These are phyloP conservation scores for Nasonovia ribisnigri DNA, from an alignment of 2,888 invertebrate species.

Conservation along the genomic window DNA sequence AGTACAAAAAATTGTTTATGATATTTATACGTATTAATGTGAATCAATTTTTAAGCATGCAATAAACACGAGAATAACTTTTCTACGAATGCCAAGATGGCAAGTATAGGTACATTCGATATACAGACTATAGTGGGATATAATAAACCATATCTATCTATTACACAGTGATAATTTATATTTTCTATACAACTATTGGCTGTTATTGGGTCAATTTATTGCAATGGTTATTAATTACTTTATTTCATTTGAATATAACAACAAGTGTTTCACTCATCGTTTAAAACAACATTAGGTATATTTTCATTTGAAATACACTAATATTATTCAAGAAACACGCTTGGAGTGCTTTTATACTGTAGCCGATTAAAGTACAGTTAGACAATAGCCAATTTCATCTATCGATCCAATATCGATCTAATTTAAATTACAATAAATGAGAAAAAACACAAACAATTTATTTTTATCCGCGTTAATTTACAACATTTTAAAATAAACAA, in stretches of 20 bases:
- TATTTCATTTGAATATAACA: neutral
- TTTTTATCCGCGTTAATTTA: no score
- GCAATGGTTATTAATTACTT: neutral
- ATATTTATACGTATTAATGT: no score
- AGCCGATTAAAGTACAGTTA: neutral
- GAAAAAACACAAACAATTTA: neutral
- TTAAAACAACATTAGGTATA: neutral
- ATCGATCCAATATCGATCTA: no score
- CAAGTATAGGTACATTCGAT: neutral
- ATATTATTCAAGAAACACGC: neutral
- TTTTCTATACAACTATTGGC: neutral
- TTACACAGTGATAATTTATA: neutral
- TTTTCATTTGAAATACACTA: neutral
- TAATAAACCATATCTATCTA: neutral
- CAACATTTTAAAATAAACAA: neutral
- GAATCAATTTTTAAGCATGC: neutral
- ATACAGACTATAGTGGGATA: neutral
- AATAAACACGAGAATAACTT: neutral
- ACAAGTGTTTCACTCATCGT: neutral
- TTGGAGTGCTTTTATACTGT: neutral
- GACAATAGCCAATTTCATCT: neutral
- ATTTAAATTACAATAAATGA: no score
- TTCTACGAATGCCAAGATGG: neutral
- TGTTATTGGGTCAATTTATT: neutral
- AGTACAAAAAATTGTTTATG: neutral